Percentiles rank a stretch among this genome's conserved stretches.
phyloP scores from a whole-genome alignment of 1,140 invertebrate species.

The Drosophila miranda region DNA sequence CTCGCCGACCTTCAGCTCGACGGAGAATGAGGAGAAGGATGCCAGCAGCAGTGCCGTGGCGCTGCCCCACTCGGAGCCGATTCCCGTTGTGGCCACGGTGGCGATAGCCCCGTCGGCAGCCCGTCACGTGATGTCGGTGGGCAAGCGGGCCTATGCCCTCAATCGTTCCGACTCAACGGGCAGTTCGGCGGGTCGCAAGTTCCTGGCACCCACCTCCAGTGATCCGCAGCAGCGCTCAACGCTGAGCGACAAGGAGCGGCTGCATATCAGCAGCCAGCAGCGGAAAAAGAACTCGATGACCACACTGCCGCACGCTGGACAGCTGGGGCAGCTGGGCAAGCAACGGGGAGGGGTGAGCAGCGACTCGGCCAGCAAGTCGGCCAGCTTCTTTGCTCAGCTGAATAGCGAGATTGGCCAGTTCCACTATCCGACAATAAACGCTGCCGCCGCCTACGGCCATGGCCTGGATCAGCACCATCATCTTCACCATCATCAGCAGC shows the following conservation, averaged over 20 bases:
- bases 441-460: slow-evolving; percentile 41
- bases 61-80: slow-evolving; percentile 23
- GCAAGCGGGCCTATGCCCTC: slow-evolving; percentile 83
- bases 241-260: slow-evolving; percentile 85
- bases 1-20: slow-evolving; percentile 76
- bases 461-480: slow-evolving; percentile 17
- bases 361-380: slow-evolving; percentile 38
- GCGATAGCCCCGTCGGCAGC: slow-evolving; percentile 61
- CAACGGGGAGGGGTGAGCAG: slow-evolving; percentile 35
- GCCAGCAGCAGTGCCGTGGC: slow-evolving; percentile 83
- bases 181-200: slow-evolving; percentile 91
- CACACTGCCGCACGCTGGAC: slow-evolving; percentile 52
- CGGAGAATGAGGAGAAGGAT: slow-evolving; percentile 78
- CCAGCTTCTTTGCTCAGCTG: slow-evolving; percentile 60
- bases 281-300: slow-evolving; percentile 81
- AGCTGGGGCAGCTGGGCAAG: slow-evolving; percentile 49
- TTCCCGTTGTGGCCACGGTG: not conserved
- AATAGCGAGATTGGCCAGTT: slow-evolving; percentile 72
- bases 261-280: slow-evolving; percentile 75
- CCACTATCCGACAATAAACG: slow-evolving; percentile 70
- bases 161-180: slow-evolving; percentile 90
- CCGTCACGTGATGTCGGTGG: slow-evolving; percentile 71
- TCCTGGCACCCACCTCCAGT: slow-evolving; percentile 93
- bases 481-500: slow-evolving; percentile 9
- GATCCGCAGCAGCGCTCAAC: slow-evolving; percentile 88